These are phyloP conservation scores for Aurelia aurita DNA, from an alignment of 30 jellyfish, hydroid and myxozoan species.

Conservation along the genomic window DNA sequence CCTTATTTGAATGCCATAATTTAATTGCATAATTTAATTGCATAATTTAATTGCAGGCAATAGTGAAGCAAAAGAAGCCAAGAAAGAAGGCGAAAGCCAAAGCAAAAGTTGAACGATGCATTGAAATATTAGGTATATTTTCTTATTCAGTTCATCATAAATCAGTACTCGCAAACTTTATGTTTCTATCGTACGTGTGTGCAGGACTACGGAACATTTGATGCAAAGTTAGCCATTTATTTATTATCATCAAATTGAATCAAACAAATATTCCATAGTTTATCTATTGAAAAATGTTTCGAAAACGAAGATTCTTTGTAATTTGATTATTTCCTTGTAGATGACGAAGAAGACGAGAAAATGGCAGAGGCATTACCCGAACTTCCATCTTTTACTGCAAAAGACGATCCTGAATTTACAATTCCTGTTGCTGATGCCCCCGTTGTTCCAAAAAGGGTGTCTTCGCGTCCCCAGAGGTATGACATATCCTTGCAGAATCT, in stretches of 20 bases:
- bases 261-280: too few relatives aligned
- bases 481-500: too few relatives aligned
- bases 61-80: background rate
- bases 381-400: slow-evolving; percentile 37
- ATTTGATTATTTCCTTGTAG: background rate
- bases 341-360: slow-evolving; percentile 41
- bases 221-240: too few relatives aligned
- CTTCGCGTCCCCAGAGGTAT: slow-evolving; percentile 58
- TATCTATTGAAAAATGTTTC: too few relatives aligned
- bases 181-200: too few relatives aligned
- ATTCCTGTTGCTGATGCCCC: slow-evolving; percentile 2
- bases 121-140: background rate
- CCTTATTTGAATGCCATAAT: too few relatives aligned
- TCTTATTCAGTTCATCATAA: background rate
- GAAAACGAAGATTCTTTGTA: too few relatives aligned
- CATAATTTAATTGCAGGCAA: background rate
- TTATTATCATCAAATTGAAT: too few relatives aligned
- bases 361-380: slow-evolving; percentile 25
- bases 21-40: background rate
- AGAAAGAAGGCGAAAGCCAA: background rate
- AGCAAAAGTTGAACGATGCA: slow-evolving; percentile 7
- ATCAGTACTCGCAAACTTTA: too few relatives aligned
- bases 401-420: slow-evolving; percentile 55
- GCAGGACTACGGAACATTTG: too few relatives aligned
- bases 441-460: slow-evolving; percentile 3